A percentile compares a stretch with the other conserved stretches of the same genome.
Evolutionary conservation across 2,797 vertebrate species (phyloP).

Genomic region (Miichthys miiuy): DNA sequence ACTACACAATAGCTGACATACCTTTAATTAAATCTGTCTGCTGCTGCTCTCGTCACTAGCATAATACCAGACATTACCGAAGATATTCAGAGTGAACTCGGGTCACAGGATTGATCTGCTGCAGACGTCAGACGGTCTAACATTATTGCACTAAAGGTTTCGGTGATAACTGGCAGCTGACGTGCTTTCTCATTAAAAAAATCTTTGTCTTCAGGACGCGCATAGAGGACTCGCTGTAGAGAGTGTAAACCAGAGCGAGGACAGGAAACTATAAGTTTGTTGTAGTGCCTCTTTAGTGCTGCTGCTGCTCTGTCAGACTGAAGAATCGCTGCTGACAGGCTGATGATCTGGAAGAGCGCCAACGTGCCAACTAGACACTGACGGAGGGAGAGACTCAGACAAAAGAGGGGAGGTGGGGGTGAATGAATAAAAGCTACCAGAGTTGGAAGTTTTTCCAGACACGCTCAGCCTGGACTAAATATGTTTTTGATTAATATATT

Average conservation of each 20-base stretch:
- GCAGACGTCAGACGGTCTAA: conserved; percentile 6
- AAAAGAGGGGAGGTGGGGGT: not conserved
- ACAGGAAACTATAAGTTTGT: conserved; percentile 38
- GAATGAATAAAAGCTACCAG: conserved; percentile 39
- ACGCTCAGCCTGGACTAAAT: conserved; percentile 56
- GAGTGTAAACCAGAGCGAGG: conserved; percentile 25
- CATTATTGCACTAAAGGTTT: not conserved
- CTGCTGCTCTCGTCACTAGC: conserved; percentile 21
- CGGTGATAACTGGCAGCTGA: conserved; percentile 27
- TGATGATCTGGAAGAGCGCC: conserved; percentile 67
- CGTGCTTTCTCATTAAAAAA: conserved; percentile 1
- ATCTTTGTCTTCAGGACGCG: not conserved
- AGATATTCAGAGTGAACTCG: conserved; percentile 27
- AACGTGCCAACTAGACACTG: conserved; percentile 56
- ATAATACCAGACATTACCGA: conserved; percentile 26
- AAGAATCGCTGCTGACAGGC: conserved; percentile 63
- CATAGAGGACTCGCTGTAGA: conserved; percentile 17
- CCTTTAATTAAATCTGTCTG: conserved; percentile 17
- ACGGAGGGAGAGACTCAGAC: conserved; percentile 39
- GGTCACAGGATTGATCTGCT: conserved; percentile 31
- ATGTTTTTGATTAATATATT: conserved; percentile 66
- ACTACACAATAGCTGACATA: not conserved
- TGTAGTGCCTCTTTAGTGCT: conserved; percentile 27
- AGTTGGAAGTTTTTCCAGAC: conserved; percentile 55
- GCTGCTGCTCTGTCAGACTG: conserved; percentile 53